Conservation (phyloP, 2,888 invertebrate genomes). For the Fissipunctia ypsillon region DNA sequence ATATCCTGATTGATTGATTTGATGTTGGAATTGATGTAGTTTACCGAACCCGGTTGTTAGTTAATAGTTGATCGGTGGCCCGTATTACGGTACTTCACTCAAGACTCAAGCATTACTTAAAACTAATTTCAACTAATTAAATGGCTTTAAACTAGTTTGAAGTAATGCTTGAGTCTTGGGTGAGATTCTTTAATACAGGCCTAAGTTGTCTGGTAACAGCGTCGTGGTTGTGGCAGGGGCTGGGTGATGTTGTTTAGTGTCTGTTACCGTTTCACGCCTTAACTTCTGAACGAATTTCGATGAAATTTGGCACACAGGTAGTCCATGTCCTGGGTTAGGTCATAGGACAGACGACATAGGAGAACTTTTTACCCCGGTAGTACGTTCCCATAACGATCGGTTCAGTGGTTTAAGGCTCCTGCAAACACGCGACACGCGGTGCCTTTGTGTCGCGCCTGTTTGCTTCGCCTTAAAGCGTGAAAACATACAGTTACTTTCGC, state of each 20-base stretch:
- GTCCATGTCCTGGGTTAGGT: not conserved
- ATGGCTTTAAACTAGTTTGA: not conserved
- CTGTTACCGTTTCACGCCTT: not conserved
- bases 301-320: not conserved
- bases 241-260: not conserved
- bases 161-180: not conserved
- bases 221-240: not conserved
- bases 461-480: not conserved
- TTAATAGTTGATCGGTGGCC: conserved; percentile 11
- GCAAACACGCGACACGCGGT: too few species aligned
- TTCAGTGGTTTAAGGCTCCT: too few species aligned
- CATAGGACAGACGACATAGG: not conserved
- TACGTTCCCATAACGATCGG: not conserved
- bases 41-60: conserved; percentile 6
- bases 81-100: not conserved
- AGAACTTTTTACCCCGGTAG: not conserved
- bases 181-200: not conserved
- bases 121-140: not conserved
- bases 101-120: not conserved
- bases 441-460: too few species aligned
- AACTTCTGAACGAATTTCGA: not conserved
- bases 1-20: conserved; percentile 9
- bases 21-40: conserved; percentile 14
- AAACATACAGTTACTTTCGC: not conserved
- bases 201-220: not conserved